These are phyloP conservation scores for Leptatherina wallacei DNA, from an alignment of 2,797 vertebrate species.

Conservation along the genomic window DNA sequence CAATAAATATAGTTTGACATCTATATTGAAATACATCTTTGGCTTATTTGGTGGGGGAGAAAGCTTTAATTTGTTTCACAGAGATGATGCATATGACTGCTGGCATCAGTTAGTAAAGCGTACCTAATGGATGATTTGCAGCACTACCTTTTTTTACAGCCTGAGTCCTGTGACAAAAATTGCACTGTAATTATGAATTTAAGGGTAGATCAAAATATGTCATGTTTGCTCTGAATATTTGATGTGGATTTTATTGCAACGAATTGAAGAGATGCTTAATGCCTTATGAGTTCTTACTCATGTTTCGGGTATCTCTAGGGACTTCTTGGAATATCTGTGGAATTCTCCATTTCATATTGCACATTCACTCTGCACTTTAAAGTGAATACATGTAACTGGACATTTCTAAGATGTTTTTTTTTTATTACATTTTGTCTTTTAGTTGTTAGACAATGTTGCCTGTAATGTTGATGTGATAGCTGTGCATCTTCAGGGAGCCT, in stretches of 20 bases:
- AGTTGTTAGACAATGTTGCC: slow-evolving; percentile 52
- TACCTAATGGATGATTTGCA: slow-evolving; percentile 65
- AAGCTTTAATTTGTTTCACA: slow-evolving; percentile 63
- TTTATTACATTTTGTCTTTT: slow-evolving; percentile 28
- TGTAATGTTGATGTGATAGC: slow-evolving; percentile 57
- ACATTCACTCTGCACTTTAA: slow-evolving; percentile 10
- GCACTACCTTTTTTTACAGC: slow-evolving; percentile 48
- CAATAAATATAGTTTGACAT: slow-evolving; percentile 47
- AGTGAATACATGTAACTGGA: slow-evolving; percentile 13
- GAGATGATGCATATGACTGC: slow-evolving; percentile 54
- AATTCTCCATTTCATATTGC: slow-evolving; percentile 41
- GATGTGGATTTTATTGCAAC: slow-evolving; percentile 61
- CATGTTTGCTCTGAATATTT: slow-evolving; percentile 71
- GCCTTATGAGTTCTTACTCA: slow-evolving; percentile 59
- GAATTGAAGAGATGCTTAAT: slow-evolving; percentile 61
- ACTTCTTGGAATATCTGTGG: slow-evolving; percentile 44
- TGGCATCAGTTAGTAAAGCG: slow-evolving; percentile 61
- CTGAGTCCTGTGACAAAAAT: slow-evolving; percentile 52
- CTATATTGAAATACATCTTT: slow-evolving; percentile 51
- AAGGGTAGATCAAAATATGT: slow-evolving; percentile 72
- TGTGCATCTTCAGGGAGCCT: slow-evolving; percentile 53
- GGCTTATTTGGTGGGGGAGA: slow-evolving; percentile 44
- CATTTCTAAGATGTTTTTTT: not conserved
- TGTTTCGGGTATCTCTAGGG: slow-evolving; percentile 39
- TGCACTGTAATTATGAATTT: slow-evolving; percentile 71